Conservation (phyloP, 2,797 vertebrate genomes). For the Neopelma chrysocephalum region DNA sequence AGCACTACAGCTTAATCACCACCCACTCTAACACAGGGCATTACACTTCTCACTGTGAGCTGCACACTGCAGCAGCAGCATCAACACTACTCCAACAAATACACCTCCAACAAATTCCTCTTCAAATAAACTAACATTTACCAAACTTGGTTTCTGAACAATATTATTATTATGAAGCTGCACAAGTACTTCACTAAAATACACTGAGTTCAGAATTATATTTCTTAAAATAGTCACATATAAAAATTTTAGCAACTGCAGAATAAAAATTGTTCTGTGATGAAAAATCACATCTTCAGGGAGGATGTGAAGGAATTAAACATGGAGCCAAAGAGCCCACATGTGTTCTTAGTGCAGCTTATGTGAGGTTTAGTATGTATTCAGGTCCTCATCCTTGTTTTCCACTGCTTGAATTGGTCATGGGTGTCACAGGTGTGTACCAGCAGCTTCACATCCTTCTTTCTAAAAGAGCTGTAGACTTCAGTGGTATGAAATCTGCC, state of each 20-base stretch:
- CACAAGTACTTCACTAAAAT: not conserved
- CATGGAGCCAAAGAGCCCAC: not conserved
- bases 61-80: not conserved
- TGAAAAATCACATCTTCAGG: not conserved
- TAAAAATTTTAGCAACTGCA: not conserved
- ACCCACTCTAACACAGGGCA: not conserved
- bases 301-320: not conserved
- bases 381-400: not conserved
- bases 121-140: not conserved
- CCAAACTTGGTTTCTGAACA: not conserved
- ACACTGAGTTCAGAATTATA: not conserved
- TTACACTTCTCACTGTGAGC: not conserved
- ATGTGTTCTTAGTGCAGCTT: not conserved
- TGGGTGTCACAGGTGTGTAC: not conserved
- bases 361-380: not conserved
- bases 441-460: not conserved
- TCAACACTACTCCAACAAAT: not conserved
- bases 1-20: not conserved
- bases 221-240: not conserved
- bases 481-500: not conserved
- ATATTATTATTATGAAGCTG: not conserved
- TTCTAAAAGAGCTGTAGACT: not conserved
- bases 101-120: not conserved
- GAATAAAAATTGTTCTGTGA: not conserved
- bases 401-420: not conserved